phyloP scores from a whole-genome alignment of 2,888 invertebrate genomes.

The Sminthurides aquaticus region DNA sequence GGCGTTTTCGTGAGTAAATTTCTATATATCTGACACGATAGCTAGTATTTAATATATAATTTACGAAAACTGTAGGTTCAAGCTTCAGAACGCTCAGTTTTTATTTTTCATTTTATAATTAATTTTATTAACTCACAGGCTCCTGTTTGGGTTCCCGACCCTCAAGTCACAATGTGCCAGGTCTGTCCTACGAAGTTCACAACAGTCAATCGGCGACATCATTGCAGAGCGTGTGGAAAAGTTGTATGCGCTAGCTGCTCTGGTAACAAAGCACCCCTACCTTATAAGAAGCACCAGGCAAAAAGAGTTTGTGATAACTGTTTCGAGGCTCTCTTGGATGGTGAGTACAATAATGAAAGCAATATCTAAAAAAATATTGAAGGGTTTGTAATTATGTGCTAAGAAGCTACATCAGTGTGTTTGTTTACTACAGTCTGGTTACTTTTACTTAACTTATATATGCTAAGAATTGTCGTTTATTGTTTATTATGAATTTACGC shows the following conservation, averaged over 20 bases:
- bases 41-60: no score
- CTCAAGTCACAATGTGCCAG: slow-evolving; percentile 59
- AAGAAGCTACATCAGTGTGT: neutral
- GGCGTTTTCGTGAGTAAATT: no score
- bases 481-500: no score
- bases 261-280: slow-evolving; percentile 52
- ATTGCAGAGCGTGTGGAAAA: slow-evolving; percentile 61
- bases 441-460: no score
- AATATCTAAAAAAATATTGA: neutral
- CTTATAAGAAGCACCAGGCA: slow-evolving; percentile 50
- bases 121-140: slow-evolving; percentile 45
- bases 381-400: neutral
- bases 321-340: slow-evolving; percentile 48
- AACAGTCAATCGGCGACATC: slow-evolving; percentile 58
- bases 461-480: no score
- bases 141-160: slow-evolving; percentile 56
- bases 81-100: no score
- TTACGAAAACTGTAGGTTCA: no score
- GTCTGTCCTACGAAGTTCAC: slow-evolving; percentile 57
- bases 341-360: slow-evolving; percentile 39
- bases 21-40: no score
- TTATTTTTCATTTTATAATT: no score
- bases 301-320: slow-evolving; percentile 54
- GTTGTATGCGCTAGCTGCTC: slow-evolving; percentile 59
- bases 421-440: neutral